Evolutionary conservation across 2,113 vertebrate species (phyloP).

Genomic region (Tautogolabrus adspersus): DNA sequence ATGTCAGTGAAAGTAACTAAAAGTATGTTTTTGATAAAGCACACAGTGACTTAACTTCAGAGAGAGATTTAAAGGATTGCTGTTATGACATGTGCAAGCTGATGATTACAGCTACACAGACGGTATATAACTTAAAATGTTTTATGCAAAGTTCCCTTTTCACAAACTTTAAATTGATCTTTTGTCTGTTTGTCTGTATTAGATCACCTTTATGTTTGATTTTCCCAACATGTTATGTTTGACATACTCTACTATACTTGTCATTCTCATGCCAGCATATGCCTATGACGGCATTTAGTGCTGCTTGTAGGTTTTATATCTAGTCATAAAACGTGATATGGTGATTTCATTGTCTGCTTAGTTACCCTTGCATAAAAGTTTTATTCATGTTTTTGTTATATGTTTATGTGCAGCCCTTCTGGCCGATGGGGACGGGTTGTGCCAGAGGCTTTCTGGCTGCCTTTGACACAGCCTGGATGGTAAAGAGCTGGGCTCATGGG

Average conservation of each 20-base stretch:
- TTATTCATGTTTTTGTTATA: not conserved
- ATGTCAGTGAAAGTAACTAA: not conserved
- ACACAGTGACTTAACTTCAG: not conserved
- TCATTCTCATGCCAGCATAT: not conserved
- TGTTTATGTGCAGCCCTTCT: slow-evolving; percentile 89
- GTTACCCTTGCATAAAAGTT: not conserved
- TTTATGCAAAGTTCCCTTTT: too few species aligned
- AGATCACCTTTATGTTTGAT: not conserved
- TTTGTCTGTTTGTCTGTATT: not conserved
- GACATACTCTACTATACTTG: too few species aligned
- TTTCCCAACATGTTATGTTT: too few species aligned
- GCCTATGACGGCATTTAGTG: not conserved
- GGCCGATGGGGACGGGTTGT: slow-evolving; percentile 99
- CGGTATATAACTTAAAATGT: too few species aligned
- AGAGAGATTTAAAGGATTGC: too few species aligned
- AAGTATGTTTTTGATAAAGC: not conserved
- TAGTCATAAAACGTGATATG: not conserved
- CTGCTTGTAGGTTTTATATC: not conserved
- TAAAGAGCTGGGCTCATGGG: slow-evolving; percentile 93
- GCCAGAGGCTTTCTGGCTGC: slow-evolving; percentile 96
- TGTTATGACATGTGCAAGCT: too few species aligned
- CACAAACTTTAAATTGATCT: too few species aligned
- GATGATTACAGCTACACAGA: too few species aligned
- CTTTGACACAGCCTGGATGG: slow-evolving; percentile 97
- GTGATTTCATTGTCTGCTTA: not conserved